Base-by-base conservation (phyloP, 2,113 vertebrate genomes). In the Aptenodytes patagonicus region DNA sequence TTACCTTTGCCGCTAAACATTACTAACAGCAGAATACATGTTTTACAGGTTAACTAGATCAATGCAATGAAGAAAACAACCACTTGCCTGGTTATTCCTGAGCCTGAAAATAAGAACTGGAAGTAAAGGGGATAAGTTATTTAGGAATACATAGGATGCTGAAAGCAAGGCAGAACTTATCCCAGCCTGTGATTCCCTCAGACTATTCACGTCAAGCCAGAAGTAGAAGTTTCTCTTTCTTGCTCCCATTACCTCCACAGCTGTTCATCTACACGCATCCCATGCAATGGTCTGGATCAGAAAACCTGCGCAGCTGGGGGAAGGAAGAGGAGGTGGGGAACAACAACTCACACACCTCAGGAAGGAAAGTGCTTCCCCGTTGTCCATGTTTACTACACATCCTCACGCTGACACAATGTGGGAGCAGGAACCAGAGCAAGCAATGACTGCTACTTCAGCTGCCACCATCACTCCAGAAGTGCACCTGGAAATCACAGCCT, bases 131-230 rank as follows among this genome's bases (percentile, higher is more conserved):
- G 11, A 1, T 40, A 49, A 64, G 8, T 71, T 77, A 44, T 34
- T 87, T 62, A 55, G 89, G 77, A 87, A 91, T 11, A 46, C 0
- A 5, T 22, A 49, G 11, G 9, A 10, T 58, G 55, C 40, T 70
- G 66, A 96, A 90, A n/a, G 42, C 49, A 89, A 88, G 77, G 44
- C 40, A 51, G 68, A 92, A 86, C 28, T 61, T 70, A 38, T 38
- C 4, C 1, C 17, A 51, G 38, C 22, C 44, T 0, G 4, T n/a
- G 38, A 51, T 54, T 72, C 58, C 18, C 68, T 83, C 21, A 81
- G n/a, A 73, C 14, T 65, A 13, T 14, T 61, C 38, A 26, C 4
- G 7, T 55, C 20, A 55, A 79, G 61, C 16, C 51, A 51, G 8
- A 85, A 62, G 19, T 4, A 57, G 38, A 75, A 83, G 57, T 31